Evolutionary conservation across 2,888 invertebrate genomes (phyloP).

Genomic region (Leptura quadrifasciata): DNA sequence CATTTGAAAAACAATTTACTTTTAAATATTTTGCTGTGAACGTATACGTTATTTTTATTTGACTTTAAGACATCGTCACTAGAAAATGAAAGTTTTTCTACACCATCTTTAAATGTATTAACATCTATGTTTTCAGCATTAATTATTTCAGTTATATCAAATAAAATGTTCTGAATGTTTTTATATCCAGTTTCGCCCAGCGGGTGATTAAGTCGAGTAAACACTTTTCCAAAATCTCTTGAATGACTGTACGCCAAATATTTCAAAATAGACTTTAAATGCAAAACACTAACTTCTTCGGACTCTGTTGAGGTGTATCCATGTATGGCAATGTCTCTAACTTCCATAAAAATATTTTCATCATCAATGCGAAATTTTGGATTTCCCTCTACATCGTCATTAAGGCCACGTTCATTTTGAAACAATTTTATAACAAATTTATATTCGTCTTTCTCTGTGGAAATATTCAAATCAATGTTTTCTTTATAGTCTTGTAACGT

Average conservation of each 20-base stretch:
- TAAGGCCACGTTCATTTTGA: background rate
- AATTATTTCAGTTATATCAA: background rate
- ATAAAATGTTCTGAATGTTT: background rate
- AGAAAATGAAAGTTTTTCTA: background rate
- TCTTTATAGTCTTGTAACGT: background rate
- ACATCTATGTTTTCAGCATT: constrained; percentile 5
- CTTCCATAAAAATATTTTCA: background rate
- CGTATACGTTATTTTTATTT: background rate
- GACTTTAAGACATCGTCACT: background rate
- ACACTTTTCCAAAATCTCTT: background rate
- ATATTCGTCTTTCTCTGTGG: constrained; percentile 1
- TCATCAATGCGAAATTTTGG: background rate
- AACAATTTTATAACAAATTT: background rate
- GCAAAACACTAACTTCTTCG: constrained; percentile 10
- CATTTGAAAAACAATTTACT: constrained; percentile 14
- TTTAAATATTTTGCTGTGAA: constrained; percentile 1
- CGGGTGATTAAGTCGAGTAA: background rate
- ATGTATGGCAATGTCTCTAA: background rate
- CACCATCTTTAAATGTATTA: background rate
- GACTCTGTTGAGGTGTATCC: background rate
- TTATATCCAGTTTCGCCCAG: background rate
- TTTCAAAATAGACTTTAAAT: constrained; percentile 19
- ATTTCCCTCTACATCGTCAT: background rate
- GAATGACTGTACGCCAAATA: constrained; percentile 9
- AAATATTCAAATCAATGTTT: background rate